Evolutionary conservation across 2,113 vertebrate genomes (phyloP).

Genomic region (Muntiacus muntjak): DNA sequence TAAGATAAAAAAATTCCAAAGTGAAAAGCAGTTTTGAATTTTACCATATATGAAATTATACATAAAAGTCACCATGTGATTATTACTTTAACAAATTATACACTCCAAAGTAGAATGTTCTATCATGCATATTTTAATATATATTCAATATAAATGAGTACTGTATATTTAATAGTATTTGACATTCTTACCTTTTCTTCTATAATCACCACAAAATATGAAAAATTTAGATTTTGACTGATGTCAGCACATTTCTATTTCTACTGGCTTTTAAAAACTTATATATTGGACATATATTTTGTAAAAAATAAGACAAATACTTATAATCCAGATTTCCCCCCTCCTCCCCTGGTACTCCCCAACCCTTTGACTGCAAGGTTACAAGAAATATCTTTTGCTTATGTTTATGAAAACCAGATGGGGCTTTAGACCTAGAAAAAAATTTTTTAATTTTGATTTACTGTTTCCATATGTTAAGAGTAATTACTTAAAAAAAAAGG

Average conservation of each 20-base stretch:
- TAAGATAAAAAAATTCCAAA: slow-evolving; percentile 35
- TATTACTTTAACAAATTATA: slow-evolving; percentile 39
- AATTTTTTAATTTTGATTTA: neutral
- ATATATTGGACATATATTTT: neutral
- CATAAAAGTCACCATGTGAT: slow-evolving; percentile 19
- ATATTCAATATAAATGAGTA: slow-evolving; percentile 20
- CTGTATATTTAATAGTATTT: neutral
- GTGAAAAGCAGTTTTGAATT: slow-evolving; percentile 47
- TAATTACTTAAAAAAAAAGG: neutral
- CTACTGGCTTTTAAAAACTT: neutral
- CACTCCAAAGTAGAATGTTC: slow-evolving; percentile 30
- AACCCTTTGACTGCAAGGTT: neutral
- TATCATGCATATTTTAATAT: slow-evolving; percentile 39
- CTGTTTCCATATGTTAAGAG: slow-evolving; percentile 1
- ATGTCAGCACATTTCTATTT: slow-evolving; percentile 21
- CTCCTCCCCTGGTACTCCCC: neutral
- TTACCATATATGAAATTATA: slow-evolving; percentile 52
- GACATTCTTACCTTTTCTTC: slow-evolving; percentile 5
- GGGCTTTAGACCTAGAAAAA: neutral
- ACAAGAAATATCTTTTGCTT: neutral
- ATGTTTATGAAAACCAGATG: neutral
- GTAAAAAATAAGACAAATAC: neutral
- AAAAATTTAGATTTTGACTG: slow-evolving; percentile 12
- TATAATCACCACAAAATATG: neutral
- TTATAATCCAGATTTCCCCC: neutral